A percentile compares a stretch with the other conserved stretches of the same genome.
Evolutionary conservation across 2,797 vertebrate species (phyloP).

Genomic region (Poeciliopsis paucimaculata): DNA sequence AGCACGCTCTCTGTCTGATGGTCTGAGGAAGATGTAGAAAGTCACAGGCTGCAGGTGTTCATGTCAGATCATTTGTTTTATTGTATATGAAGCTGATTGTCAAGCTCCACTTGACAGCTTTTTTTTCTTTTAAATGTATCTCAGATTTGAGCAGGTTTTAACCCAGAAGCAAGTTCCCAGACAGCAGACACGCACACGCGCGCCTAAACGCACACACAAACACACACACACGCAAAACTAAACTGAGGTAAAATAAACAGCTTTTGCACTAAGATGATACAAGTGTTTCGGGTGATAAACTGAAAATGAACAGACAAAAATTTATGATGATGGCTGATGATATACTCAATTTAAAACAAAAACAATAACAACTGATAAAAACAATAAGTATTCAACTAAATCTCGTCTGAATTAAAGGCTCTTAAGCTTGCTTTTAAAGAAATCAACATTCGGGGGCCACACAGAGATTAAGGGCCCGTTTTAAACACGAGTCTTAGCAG

Average conservation of each 20-base stretch:
- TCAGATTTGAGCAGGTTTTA: too few relatives aligned
- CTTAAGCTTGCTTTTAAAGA: not conserved
- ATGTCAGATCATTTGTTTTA: not conserved
- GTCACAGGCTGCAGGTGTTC: not conserved
- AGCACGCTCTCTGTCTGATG: not conserved
- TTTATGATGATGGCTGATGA: not conserved
- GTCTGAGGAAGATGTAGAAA: slow-evolving; percentile 1
- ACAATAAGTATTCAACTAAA: not conserved
- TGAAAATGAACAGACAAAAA: too few relatives aligned
- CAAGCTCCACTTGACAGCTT: not conserved
- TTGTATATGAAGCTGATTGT: too few relatives aligned
- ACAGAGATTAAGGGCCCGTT: not conserved
- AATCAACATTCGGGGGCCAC: not conserved
- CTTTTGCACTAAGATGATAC: too few relatives aligned
- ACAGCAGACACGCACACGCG: too few relatives aligned
- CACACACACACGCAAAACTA: too few relatives aligned
- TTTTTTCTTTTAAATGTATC: not conserved
- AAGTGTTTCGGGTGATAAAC: too few relatives aligned
- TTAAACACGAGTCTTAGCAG: not conserved
- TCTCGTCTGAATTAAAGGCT: not conserved
- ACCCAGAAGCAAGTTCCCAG: too few relatives aligned
- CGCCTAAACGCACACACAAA: too few relatives aligned
- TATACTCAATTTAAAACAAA: not conserved
- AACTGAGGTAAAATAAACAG: too few relatives aligned
- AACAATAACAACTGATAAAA: not conserved